A percentile compares a stretch with the other conserved stretches of the same genome.
Conservation (phyloP, 2,888 invertebrate species). For the Pilophorus perplexus region DNA sequence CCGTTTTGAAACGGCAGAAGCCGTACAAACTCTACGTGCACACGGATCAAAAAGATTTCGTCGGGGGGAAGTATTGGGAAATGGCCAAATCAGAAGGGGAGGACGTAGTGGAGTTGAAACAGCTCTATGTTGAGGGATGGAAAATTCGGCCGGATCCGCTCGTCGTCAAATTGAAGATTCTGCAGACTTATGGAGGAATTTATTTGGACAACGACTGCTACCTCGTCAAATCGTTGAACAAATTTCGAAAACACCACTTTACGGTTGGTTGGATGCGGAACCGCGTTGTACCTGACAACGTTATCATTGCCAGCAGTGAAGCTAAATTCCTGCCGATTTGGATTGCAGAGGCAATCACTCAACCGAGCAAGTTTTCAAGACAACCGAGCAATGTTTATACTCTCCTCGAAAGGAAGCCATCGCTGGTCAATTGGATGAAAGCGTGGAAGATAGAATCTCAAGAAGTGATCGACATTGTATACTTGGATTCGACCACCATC, state of each 20-base stretch:
- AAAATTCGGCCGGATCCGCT: slow-evolving; percentile 14
- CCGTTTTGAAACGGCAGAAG: slow-evolving; percentile 49
- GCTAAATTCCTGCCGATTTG: slow-evolving; percentile 50
- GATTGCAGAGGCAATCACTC: too few species aligned
- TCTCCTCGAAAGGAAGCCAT: slow-evolving; percentile 51
- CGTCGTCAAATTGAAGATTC: slow-evolving; percentile 47
- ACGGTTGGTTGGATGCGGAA: slow-evolving; percentile 49
- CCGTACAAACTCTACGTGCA: slow-evolving; percentile 51
- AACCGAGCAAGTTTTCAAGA: slow-evolving; percentile 49
- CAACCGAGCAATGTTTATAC: slow-evolving; percentile 50
- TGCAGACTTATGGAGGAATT: slow-evolving; percentile 51
- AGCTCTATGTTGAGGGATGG: not conserved
- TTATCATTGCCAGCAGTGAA: slow-evolving; percentile 50
- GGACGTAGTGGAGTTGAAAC: slow-evolving; percentile 43
- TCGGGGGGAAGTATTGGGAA: slow-evolving; percentile 48
- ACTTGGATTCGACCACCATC: slow-evolving; percentile 50
- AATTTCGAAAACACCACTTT: slow-evolving; percentile 50
- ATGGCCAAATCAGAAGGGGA: slow-evolving; percentile 42
- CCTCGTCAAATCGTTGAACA: slow-evolving; percentile 50
- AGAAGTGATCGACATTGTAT: slow-evolving; percentile 47
- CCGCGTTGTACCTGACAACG: slow-evolving; percentile 44
- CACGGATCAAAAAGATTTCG: slow-evolving; percentile 48
- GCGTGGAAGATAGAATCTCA: slow-evolving; percentile 52
- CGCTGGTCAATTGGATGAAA: slow-evolving; percentile 51
- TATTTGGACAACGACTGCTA: slow-evolving; percentile 51